These are phyloP conservation scores for Carollia perspicillata DNA, from an alignment of 2,113 vertebrate species.

Conservation along the genomic window DNA sequence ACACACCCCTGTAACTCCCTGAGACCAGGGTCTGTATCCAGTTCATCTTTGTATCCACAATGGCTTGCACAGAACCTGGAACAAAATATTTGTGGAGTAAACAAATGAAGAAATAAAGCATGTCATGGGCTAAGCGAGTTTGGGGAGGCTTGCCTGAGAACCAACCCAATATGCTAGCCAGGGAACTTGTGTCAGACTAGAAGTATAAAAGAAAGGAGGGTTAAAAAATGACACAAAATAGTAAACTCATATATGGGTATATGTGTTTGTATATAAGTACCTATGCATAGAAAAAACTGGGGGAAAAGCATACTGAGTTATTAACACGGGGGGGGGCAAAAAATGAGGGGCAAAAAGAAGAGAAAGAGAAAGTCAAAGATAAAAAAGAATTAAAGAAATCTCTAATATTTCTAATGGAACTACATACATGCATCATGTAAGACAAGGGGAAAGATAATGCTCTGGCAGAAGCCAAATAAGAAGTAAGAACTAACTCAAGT, in stretches of 20 bases:
- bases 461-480: neutral
- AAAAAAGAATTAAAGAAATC: neutral
- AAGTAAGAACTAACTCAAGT: neutral
- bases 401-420: neutral
- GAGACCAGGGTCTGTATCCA: neutral
- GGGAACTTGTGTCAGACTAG: neutral
- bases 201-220: neutral
- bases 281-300: neutral
- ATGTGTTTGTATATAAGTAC: neutral
- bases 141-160: neutral
- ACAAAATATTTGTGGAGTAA: neutral
- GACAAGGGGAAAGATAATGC: neutral
- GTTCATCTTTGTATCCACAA: neutral
- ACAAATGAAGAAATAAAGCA: constrained; percentile 6
- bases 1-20: neutral
- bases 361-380: neutral
- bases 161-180: neutral
- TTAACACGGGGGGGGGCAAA: neutral
- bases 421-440: neutral
- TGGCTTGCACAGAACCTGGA: neutral
- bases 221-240: neutral
- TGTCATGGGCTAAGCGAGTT: neutral
- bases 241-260: neutral
- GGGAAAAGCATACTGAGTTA: neutral
- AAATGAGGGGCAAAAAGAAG: neutral